Base-by-base conservation (phyloP, 1,140 invertebrate species). In the Nephila pilipes region DNA sequence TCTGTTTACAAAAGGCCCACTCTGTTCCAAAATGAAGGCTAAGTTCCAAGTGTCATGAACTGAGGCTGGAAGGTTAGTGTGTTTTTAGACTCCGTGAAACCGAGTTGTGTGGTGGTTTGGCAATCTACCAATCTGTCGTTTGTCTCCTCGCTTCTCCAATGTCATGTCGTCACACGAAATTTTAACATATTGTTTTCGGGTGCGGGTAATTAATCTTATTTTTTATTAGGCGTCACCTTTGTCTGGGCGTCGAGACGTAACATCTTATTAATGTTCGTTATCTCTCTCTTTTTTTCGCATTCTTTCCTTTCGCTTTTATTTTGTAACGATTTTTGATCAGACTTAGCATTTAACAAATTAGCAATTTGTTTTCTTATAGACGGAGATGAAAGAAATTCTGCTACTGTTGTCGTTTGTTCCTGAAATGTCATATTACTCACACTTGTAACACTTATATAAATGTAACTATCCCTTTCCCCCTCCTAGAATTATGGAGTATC, bases 11-110 rank as follows among this genome's bases (percentile, higher is more conserved):
- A 3, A 10, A 46, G n/a, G 6, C 2, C 46, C 46, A 46, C 46
- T 46, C 6, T 54, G 36, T 25, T 46, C 57, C 18, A 57, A n/a
- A 87, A 87, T 60, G 57, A 87, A 90, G 69, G 79, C 90, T 85
- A n/a, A 10, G 38, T 38, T 85, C 80, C 80, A 92, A 85, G 60
- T 32, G 55, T 90, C 80, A 69, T 36, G 60, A 92, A 92, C 81
- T 55, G 20, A 10, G 38, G 25, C n/a, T 58, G 58, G 46, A 92
- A 92, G 90, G 90, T 92, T 92, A 92, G 90, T 92, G 58, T 92
- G 90, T 92, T 92, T 92, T 92, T 92, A 92, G 90, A 92, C 60
- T 85, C 46, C 22, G 58, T 81, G 75, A 60, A 90, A 90, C 83
- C 22, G 20, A 55, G 69, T 54, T 55, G n/a, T 10, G 63, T 55